These are phyloP conservation scores for Calephelis perditalis DNA, from an alignment of 2,888 invertebrate species.

Conservation along the genomic window DNA sequence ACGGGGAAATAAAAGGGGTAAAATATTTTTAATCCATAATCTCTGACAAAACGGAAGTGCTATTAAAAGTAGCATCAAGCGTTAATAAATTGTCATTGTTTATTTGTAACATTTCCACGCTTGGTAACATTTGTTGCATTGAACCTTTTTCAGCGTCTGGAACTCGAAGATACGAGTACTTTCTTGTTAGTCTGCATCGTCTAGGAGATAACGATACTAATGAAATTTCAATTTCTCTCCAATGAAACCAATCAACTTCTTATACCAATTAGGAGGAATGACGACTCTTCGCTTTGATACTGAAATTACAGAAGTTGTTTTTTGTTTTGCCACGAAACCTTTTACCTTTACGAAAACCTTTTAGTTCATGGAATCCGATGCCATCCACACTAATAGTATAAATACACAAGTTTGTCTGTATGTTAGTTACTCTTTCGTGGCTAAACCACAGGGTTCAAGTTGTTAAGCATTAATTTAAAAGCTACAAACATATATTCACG, in stretches of 20 bases:
- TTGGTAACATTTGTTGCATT: constrained; percentile 24
- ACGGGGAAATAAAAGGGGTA: no score
- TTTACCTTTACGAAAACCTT: no score
- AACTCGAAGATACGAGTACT: constrained; percentile 24
- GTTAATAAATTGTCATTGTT: constrained; percentile 8
- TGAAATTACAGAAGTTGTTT: not conserved
- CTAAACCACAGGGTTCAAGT: no score
- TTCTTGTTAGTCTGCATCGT: constrained; percentile 34
- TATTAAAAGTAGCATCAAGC: not conserved
- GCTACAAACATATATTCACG: no score
- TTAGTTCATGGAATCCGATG: not conserved
- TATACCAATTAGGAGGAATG: constrained; percentile 46
- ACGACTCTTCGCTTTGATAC: constrained; percentile 15
- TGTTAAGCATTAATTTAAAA: no score
- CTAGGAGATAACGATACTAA: constrained; percentile 55
- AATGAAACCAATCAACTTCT: constrained; percentile 54
- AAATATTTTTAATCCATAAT: no score
- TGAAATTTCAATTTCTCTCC: constrained; percentile 48
- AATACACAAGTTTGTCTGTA: no score
- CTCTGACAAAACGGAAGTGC: not conserved
- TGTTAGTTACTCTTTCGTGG: no score
- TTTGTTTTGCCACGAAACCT: not conserved
- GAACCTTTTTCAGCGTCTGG: constrained; percentile 34
- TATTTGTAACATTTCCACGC: constrained; percentile 18
- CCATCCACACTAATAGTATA: no score